Base-by-base conservation (phyloP, 2,797 vertebrate species). In the Centroberyx gerrardi region DNA sequence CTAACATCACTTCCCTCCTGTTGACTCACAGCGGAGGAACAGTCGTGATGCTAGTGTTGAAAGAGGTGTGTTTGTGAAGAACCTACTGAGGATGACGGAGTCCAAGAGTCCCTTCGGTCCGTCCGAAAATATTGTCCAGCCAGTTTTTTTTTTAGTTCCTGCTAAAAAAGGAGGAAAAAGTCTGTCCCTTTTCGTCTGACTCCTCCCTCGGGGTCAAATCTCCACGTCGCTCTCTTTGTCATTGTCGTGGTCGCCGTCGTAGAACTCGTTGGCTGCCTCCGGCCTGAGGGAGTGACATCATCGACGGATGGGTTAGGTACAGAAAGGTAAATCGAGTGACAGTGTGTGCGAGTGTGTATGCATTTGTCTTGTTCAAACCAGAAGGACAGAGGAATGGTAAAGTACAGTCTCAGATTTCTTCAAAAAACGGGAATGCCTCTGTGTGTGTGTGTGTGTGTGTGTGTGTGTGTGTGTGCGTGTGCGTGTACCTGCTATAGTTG, bases 191-290 rank as follows among this genome's bases (percentile, higher is more conserved):
- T 42, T 46, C 36, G 38, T 17, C 13, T 31, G 31, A 0, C 59
- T 49, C 27, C 4, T 53, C 0, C 17, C 46, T 42, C 18, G 1
- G 2, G 49, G 85, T 97, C 93, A 99, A 84, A 99, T 99, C 90
- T 99, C 98, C 40, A 99, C 98, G 0, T 99, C 98, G 0, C 98
- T 99, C 91, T 99, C 98, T 87, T 99, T 99, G 95, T 99, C 98
- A 0, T 99, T 99, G 94, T 99, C 98, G 0, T 99, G 98, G 91
- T 99, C 98, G 4, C 98, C 98, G 0, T 99, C 98, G 1, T 99
- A 99, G 85, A 98, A 99, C 81, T 99, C 98, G 0, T 97, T 99
- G 59, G 96, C 90, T 70, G 98, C 96, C 88, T 99, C 98, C 2
- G 97, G 97, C 92, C 98, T 99, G 88, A n/a, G 46, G 51, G 40